Evolutionary conservation across 2,888 invertebrate species (phyloP).

Genomic region (Leucoptera coffeella): DNA sequence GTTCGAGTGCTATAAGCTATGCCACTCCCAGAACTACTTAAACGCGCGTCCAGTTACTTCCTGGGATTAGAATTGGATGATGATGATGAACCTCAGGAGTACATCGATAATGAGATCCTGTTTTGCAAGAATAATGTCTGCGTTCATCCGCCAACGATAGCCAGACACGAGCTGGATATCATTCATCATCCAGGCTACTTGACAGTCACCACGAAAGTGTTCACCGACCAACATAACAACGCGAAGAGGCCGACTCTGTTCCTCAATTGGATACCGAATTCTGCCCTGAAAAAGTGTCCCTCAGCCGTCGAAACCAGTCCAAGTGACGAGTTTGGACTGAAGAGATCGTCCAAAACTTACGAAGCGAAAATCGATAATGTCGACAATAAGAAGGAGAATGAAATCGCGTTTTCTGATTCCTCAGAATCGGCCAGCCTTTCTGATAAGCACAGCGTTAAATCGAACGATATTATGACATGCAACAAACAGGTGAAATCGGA

Average conservation of each 20-base stretch:
- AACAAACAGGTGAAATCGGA: constrained; percentile 14
- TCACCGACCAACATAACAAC: constrained; percentile 69
- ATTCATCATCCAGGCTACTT: constrained; percentile 90
- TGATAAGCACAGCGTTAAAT: constrained; percentile 44
- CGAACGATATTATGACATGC: constrained; percentile 18
- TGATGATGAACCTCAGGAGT: constrained; percentile 54
- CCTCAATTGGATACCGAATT: constrained; percentile 93
- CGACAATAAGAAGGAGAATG: constrained; percentile 20
- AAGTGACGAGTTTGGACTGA: constrained; percentile 29
- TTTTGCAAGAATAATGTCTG: constrained; percentile 97
- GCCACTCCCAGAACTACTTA: constrained; percentile 72
- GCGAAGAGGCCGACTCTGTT: constrained; percentile 75
- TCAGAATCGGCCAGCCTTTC: constrained; percentile 48
- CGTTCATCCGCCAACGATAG: constrained; percentile 86
- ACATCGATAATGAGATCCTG: constrained; percentile 78
- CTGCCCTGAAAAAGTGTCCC: constrained; percentile 80
- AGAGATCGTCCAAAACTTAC: constrained; percentile 19
- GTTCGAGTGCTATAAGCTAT: constrained; percentile 39
- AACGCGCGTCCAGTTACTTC: constrained; percentile 74
- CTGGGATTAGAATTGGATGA: constrained; percentile 62
- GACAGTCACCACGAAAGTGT: constrained; percentile 79
- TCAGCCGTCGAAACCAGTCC: constrained; percentile 60
- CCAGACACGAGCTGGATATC: constrained; percentile 75
- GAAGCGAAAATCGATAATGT: constrained; percentile 11
- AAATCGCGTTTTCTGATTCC: constrained; percentile 44